These are phyloP conservation scores for Myripristis murdjan DNA, from an alignment of 2,797 vertebrate genomes.

Conservation along the genomic window DNA sequence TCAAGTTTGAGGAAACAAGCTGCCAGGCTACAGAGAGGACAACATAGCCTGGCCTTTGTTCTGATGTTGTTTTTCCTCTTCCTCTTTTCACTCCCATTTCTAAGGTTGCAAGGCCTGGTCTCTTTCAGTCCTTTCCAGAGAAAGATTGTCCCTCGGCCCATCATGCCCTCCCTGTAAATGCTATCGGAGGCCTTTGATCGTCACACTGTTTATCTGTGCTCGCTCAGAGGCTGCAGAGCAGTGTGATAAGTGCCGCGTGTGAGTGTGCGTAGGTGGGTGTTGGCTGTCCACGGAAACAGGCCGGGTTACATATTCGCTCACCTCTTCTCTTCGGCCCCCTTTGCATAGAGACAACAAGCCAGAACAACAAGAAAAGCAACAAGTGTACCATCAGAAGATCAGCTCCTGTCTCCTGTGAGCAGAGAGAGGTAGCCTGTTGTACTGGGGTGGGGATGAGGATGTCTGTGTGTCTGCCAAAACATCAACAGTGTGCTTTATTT, in stretches of 20 bases:
- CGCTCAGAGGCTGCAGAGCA: constrained; percentile 65
- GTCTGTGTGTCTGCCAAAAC: constrained; percentile 23
- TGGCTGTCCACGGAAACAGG: constrained; percentile 54
- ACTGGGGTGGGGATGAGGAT: constrained; percentile 1
- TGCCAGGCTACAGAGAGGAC: constrained; percentile 27
- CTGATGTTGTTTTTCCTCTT: constrained; percentile 26
- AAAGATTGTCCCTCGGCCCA: constrained; percentile 40
- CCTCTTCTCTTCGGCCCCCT: constrained; percentile 33
- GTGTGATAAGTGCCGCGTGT: constrained; percentile 71
- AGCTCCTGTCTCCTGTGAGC: constrained; percentile 40
- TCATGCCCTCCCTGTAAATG: constrained; percentile 18
- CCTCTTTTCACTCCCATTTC: constrained; percentile 53
- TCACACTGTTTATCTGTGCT: constrained; percentile 76
- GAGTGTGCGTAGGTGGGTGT: constrained; percentile 39
- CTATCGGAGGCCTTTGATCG: constrained; percentile 75
- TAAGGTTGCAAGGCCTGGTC: constrained; percentile 45
- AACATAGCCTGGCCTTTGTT: constrained; percentile 46
- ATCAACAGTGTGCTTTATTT: constrained; percentile 26
- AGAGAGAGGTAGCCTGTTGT: constrained; percentile 54
- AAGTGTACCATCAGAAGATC: constrained; percentile 53
- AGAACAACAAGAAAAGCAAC: constrained; percentile 31
- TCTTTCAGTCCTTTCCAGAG: constrained; percentile 66
- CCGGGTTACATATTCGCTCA: constrained; percentile 37
- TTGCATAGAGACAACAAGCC: constrained; percentile 33
- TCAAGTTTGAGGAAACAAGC: constrained; percentile 41